phyloP scores from a whole-genome alignment of 2,888 invertebrate genomes.

The Chymomyza caudatula region DNA sequence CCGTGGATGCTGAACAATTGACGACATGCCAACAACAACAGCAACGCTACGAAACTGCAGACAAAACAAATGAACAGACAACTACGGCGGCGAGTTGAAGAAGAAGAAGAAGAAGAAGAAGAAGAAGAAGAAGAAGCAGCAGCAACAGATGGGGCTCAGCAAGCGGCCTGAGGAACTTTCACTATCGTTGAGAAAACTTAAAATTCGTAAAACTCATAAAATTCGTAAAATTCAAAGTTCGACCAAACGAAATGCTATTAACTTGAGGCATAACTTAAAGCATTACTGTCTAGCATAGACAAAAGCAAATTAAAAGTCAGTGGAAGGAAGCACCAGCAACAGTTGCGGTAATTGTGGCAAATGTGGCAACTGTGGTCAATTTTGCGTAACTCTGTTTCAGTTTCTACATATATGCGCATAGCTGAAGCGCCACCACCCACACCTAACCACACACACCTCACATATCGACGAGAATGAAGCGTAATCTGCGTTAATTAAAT shows the following conservation, averaged over 20 bases:
- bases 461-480: conserved; percentile 19
- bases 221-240: conserved; percentile 1
- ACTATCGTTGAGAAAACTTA: conserved; percentile 48
- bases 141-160: background rate
- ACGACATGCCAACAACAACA: conserved; percentile 15
- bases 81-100: background rate
- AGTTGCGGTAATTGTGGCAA: background rate
- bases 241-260: background rate
- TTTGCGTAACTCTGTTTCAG: background rate
- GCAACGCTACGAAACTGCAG: conserved; percentile 15
- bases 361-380: background rate
- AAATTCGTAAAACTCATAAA: conserved; percentile 2
- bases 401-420: background rate
- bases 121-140: background rate
- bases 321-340: background rate
- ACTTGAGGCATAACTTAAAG: background rate
- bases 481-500: conserved; percentile 47
- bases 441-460: too few species aligned
- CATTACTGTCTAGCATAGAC: background rate
- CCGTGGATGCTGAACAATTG: conserved; percentile 57
- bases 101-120: background rate
- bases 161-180: conserved; percentile 44
- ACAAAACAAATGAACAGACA: conserved; percentile 35
- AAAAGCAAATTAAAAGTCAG: background rate
- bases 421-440: too few species aligned